Percentiles rank a stretch among this genome's conserved stretches.
phyloP scores from a whole-genome alignment of 2,888 invertebrate genomes.

The Orthonychiurus folsomi region DNA sequence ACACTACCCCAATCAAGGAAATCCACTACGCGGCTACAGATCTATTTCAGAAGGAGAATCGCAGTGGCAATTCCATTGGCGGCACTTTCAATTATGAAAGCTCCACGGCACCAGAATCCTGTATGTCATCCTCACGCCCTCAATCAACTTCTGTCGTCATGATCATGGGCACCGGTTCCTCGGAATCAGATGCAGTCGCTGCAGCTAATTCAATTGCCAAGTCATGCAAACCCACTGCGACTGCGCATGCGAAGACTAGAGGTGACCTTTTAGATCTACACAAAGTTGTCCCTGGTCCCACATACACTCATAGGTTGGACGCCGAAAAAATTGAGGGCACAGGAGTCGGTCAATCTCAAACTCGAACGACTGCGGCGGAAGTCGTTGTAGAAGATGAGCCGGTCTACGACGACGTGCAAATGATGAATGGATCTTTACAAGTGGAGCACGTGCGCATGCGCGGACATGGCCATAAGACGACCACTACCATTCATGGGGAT shows the following conservation, averaged over 20 bases:
- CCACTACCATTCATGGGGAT: neutral
- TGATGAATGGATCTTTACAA: constrained; percentile 13
- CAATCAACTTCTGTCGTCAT: constrained; percentile 36
- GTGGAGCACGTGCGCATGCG: too few relatives aligned
- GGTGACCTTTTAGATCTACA: neutral
- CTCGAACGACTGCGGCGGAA: neutral
- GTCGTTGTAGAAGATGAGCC: constrained; percentile 20
- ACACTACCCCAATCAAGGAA: constrained; percentile 22
- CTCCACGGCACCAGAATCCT: constrained; percentile 9
- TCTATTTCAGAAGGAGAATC: constrained; percentile 14
- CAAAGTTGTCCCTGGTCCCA: neutral
- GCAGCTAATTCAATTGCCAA: neutral
- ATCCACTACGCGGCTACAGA: constrained; percentile 39
- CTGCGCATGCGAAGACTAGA: neutral
- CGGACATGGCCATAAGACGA: constrained; percentile 5
- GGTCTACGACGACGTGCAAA: constrained; percentile 38
- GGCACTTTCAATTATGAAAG: neutral
- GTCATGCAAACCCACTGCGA: neutral
- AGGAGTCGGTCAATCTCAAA: constrained; percentile 2
- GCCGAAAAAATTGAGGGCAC: neutral
- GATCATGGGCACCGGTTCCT: constrained; percentile 28
- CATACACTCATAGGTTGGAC: neutral
- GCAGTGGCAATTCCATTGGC: neutral
- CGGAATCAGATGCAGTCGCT: neutral
- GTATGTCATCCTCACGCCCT: constrained; percentile 17